Evolutionary conservation across 2,797 vertebrate species (phyloP), one percentile per base, ranked within the genome.

Genomic region (Rhincodon typus): DNA sequence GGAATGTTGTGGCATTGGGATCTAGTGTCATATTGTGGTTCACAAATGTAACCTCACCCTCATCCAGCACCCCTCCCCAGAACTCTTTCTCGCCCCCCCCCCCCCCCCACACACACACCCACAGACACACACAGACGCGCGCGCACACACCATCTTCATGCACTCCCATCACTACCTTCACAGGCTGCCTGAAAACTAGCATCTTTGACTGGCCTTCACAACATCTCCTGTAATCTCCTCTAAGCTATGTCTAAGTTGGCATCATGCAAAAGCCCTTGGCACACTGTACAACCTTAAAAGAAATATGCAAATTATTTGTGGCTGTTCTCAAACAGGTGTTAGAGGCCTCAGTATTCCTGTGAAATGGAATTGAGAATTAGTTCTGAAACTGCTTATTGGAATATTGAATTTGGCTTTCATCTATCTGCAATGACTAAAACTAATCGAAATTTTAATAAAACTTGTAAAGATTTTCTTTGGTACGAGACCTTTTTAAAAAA

Each of bases 391-490:
- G n/a, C 90, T 93, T 93, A 93, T 42, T 84, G 42, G 8, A 84
- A 42, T 84, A 46, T 46, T 42, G 90, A 93, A 69, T 93, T 93
- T 93, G 62, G n/a, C 66, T 67, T 93, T 93, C 66, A 67, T 69
- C 66, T 23, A n/a, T 23, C 30, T 53, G 13, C 53, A 74, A 72
- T 50, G 46, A 74, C 15, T 94, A 94, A 72, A 74, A 74, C 50
- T 77, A 77, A 77, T 77, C 5, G n/a, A 87, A 69, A 95, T 74
- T 74, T 93, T 53, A 95, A 95, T 95, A 95, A 74, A 57, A 72
- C 30, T 7, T 50, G 30, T 42, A 19, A 70, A 95, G 25, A 69
- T 53, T 34, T 30, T 77, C 10, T 10, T 34, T 15, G 42, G 74
- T 17, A 34, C 42, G 4, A 53, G 94, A 74, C 70, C 70, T 53